Conservation (phyloP, 2,797 vertebrate species). For the Hydrolagus colliei region DNA sequence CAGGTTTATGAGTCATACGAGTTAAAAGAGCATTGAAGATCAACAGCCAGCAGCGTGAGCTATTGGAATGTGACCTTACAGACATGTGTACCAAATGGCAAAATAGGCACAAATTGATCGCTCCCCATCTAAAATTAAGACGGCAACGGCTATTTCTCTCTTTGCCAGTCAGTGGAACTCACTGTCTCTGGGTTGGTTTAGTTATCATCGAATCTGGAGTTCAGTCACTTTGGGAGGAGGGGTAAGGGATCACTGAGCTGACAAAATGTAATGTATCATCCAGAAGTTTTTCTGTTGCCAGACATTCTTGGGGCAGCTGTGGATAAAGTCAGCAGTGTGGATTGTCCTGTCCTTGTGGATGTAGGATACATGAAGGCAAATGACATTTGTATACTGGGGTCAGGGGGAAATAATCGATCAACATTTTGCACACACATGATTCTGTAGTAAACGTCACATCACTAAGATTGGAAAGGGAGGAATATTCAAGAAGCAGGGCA, state of each 20-base stretch:
- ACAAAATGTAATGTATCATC: neutral
- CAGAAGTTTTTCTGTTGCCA: neutral
- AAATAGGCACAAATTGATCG: too few relatives aligned
- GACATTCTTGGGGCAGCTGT: neutral
- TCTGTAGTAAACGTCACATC: neutral
- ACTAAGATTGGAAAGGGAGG: too few relatives aligned
- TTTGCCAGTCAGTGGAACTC: too few relatives aligned
- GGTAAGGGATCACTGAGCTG: neutral
- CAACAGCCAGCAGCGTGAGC: too few relatives aligned
- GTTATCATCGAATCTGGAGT: too few relatives aligned
- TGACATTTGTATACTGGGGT: neutral
- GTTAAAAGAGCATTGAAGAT: neutral
- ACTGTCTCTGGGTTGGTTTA: too few relatives aligned
- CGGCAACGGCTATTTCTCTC: too few relatives aligned
- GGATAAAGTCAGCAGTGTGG: neutral
- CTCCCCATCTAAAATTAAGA: too few relatives aligned
- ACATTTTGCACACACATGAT: neutral
- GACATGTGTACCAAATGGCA: too few relatives aligned
- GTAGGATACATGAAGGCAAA: neutral
- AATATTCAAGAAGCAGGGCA: slow-evolving; percentile 17
- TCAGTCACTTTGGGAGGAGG: neutral
- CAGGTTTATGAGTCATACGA: neutral
- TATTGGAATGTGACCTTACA: too few relatives aligned
- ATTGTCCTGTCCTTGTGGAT: neutral
- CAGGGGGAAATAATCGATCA: neutral